phyloP scores from a whole-genome alignment of 2,113 vertebrate species.

The Bucco capensis region DNA sequence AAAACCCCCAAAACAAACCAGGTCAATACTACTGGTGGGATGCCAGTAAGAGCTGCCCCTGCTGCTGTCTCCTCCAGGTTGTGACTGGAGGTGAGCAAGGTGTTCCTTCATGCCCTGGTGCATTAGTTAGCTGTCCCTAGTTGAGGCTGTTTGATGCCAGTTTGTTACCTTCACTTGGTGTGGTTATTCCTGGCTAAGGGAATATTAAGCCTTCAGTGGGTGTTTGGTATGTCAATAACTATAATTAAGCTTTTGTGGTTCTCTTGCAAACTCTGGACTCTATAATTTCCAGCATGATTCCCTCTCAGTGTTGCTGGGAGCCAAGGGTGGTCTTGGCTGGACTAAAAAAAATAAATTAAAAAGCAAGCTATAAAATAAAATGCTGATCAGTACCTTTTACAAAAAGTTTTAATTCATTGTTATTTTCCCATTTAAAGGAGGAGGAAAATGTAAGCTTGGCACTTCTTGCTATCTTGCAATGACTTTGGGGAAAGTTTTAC shows the following conservation, averaged over 20 bases:
- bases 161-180: conserved; percentile 68
- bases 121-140: conserved; percentile 63
- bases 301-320: background rate
- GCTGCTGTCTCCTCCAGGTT: background rate
- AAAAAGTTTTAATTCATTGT: conserved; percentile 56
- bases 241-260: conserved; percentile 52
- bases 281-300: conserved; percentile 42
- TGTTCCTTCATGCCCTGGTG: conserved; percentile 43
- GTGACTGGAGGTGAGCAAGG: conserved; percentile 36
- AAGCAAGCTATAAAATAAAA: conserved; percentile 52
- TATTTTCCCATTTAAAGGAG: background rate
- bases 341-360: background rate
- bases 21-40: background rate
- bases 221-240: conserved; percentile 45
- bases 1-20: background rate
- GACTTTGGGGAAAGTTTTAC: background rate
- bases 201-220: conserved; percentile 64
- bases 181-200: conserved; percentile 81
- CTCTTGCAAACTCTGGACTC: background rate
- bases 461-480: background rate
- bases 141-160: conserved; percentile 73
- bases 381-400: conserved; percentile 24
- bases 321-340: conserved; percentile 40
- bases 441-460: background rate
- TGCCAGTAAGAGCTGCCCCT: background rate